phyloP scores from a whole-genome alignment of 2,113 vertebrate species.

The Pteruthius melanotis region DNA sequence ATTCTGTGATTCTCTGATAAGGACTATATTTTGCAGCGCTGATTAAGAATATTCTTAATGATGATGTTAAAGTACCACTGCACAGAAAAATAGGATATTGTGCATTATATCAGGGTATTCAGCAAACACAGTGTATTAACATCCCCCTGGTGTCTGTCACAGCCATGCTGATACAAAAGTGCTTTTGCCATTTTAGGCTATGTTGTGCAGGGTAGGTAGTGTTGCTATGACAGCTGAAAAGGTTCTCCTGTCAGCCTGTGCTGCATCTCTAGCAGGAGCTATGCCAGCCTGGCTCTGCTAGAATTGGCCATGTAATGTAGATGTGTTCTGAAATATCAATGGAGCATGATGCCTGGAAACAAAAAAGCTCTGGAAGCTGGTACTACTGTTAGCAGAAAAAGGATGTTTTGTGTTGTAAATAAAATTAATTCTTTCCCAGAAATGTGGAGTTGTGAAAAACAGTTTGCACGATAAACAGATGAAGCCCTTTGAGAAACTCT shows the following conservation, averaged over 20 bases:
- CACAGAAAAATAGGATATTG: not conserved
- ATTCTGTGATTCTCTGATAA: not conserved
- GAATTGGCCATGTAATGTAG: not conserved
- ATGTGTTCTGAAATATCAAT: slow-evolving; percentile 25
- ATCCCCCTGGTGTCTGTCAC: not conserved
- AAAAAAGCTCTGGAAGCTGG: not conserved
- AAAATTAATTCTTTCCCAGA: not conserved
- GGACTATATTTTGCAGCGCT: not conserved
- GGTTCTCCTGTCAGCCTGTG: not conserved
- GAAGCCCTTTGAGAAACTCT: not conserved
- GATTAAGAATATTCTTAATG: not conserved
- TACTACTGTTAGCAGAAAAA: not conserved
- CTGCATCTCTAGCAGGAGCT: not conserved
- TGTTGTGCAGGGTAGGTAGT: not conserved
- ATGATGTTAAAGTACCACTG: not conserved
- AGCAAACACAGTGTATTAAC: not conserved
- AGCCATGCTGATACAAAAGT: not conserved
- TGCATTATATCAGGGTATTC: not conserved
- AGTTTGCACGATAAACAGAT: not conserved
- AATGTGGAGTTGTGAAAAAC: not conserved
- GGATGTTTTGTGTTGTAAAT: not conserved
- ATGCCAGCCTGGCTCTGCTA: not conserved
- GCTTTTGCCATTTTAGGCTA: not conserved
- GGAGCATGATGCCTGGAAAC: not conserved
- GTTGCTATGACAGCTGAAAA: slow-evolving; percentile 46